Conservation (phyloP, 2,797 vertebrate genomes). For the Streptopelia turtur region DNA sequence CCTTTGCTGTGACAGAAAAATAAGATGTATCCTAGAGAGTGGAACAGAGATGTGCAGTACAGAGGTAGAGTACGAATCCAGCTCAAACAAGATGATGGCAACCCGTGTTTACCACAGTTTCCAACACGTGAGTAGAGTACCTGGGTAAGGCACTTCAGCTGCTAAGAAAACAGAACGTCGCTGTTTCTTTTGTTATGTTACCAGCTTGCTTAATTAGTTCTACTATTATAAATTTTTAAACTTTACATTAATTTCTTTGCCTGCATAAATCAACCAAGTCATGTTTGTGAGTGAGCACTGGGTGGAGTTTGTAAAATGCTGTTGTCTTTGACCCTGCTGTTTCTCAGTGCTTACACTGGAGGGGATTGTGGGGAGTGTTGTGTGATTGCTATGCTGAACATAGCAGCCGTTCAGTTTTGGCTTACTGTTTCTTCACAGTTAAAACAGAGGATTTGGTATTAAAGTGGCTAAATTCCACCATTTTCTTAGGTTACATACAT, state of each 20-base stretch:
- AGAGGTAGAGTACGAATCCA: constrained; percentile 92
- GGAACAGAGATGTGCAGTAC: constrained; percentile 93
- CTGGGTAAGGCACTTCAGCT: not conserved
- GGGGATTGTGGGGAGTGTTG: fast-evolving
- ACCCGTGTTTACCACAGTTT: constrained; percentile 88
- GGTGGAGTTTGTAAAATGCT: not conserved
- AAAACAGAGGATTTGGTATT: not conserved
- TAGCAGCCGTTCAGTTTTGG: not conserved
- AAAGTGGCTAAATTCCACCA: not conserved
- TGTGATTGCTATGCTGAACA: not conserved
- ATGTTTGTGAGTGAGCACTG: not conserved
- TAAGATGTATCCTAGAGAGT: constrained; percentile 95
- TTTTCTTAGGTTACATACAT: not conserved
- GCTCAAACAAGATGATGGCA: constrained; percentile 90
- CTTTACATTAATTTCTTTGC: not conserved
- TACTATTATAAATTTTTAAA: not conserved
- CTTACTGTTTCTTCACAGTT: not conserved
- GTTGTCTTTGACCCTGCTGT: not conserved
- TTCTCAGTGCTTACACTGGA: not conserved
- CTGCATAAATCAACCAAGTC: not conserved
- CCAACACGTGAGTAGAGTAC: constrained; percentile 85
- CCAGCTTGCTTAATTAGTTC: not conserved
- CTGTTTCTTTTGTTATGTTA: not conserved
- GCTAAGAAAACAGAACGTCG: not conserved
- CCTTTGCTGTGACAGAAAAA: constrained; percentile 78